phyloP scores from a whole-genome alignment of 2,113 vertebrate genomes.

The Menura novaehollandiae region DNA sequence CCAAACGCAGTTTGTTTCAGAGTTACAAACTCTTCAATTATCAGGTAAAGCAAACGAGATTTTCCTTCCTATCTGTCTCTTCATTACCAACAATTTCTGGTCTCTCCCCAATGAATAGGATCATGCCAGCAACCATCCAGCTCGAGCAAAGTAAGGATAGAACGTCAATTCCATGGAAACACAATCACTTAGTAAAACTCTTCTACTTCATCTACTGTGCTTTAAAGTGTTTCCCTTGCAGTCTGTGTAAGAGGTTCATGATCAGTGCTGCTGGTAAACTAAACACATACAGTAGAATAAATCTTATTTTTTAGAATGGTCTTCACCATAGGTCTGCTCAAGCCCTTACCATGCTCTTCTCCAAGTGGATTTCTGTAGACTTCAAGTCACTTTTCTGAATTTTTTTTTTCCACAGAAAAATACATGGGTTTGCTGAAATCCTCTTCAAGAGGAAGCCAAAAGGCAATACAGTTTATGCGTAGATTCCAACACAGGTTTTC shows the following conservation, averaged over 20 bases:
- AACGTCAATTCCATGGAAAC: conserved; percentile 18
- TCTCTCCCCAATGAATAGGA: not conserved
- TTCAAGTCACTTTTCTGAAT: not conserved
- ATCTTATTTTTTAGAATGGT: not conserved
- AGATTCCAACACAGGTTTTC: not conserved
- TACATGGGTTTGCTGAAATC: not conserved
- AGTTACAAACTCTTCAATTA: not conserved
- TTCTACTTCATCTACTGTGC: not conserved
- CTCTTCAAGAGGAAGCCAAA: not conserved
- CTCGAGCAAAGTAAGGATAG: not conserved
- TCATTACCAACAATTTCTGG: not conserved
- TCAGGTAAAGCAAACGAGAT: not conserved
- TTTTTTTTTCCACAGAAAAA: not conserved
- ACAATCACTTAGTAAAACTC: not conserved
- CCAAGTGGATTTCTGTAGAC: not conserved
- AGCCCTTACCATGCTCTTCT: not conserved
- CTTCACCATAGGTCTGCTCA: not conserved
- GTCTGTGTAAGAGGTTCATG: not conserved
- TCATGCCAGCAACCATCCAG: not conserved
- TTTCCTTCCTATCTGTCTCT: not conserved
- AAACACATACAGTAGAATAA: not conserved
- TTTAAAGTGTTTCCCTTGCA: not conserved
- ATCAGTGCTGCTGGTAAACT: not conserved
- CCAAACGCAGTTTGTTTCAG: not conserved
- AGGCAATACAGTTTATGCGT: not conserved